Conservation (phyloP, 2,797 vertebrate genomes). For the Phyllotis vaccarum region DNA sequence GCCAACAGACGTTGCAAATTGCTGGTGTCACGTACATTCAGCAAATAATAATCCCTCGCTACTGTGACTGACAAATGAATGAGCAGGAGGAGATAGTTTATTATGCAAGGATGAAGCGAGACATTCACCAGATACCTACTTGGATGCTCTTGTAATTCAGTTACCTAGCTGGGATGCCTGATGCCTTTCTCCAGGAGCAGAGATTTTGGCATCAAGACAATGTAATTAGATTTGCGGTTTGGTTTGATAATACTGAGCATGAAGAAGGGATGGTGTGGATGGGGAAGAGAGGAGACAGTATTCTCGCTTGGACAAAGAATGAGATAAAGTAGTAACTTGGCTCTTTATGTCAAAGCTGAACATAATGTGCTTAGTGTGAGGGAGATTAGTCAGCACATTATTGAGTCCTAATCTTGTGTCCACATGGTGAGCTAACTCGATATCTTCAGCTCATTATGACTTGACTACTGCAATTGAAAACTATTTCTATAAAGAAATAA, state of each 20-base stretch:
- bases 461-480: slow-evolving; percentile 70
- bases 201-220: slow-evolving; percentile 88
- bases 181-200: slow-evolving; percentile 89
- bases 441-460: slow-evolving; percentile 58
- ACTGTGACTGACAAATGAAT: slow-evolving; percentile 91
- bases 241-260: slow-evolving; percentile 87
- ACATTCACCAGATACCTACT: slow-evolving; percentile 94
- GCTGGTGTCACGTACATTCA: slow-evolving; percentile 91
- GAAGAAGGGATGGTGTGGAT: slow-evolving; percentile 80
- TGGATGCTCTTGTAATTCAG: slow-evolving; percentile 91
- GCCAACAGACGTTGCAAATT: slow-evolving; percentile 93
- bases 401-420: slow-evolving; percentile 75
- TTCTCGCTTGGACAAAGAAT: slow-evolving; percentile 76
- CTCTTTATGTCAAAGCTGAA: slow-evolving; percentile 82
- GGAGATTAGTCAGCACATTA: slow-evolving; percentile 74
- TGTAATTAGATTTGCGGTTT: slow-evolving; percentile 88
- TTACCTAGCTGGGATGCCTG: slow-evolving; percentile 90
- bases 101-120: slow-evolving; percentile 89
- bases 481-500: neutral
- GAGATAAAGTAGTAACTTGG: slow-evolving; percentile 80
- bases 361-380: slow-evolving; percentile 80
- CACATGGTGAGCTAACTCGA: slow-evolving; percentile 57
- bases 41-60: slow-evolving; percentile 91
- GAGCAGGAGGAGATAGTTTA: slow-evolving; percentile 88
- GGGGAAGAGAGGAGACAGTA: slow-evolving; percentile 67